These are phyloP conservation scores for Ylistrum balloti DNA, from an alignment of 1,140 invertebrate genomes.

Conservation along the genomic window DNA sequence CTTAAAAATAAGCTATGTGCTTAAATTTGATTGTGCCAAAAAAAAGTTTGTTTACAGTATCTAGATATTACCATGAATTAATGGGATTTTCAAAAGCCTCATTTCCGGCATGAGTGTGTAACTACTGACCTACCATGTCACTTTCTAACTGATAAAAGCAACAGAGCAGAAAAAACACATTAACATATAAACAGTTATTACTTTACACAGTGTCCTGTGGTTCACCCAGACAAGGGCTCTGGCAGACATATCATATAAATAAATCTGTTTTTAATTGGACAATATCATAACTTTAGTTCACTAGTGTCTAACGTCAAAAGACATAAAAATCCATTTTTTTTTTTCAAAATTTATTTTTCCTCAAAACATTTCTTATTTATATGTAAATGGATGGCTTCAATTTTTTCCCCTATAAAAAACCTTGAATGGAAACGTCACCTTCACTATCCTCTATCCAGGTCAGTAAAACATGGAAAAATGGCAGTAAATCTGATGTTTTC, in stretches of 20 bases:
- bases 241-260: not conserved
- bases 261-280: constrained; percentile 10
- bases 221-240: not conserved
- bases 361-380: not conserved
- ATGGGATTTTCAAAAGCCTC: not conserved
- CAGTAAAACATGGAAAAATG: not conserved
- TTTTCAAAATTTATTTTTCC: not conserved
- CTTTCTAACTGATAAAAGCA: constrained; percentile 19
- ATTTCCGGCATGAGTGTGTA: not conserved
- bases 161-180: constrained; percentile 24
- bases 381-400: not conserved
- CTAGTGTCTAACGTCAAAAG: not conserved
- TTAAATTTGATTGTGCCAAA: too few species aligned
- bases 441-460: not conserved
- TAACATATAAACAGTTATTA: not conserved
- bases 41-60: too few species aligned
- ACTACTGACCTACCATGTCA: not conserved
- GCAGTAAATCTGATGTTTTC: not conserved
- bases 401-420: too few species aligned
- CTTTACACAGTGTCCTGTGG: not conserved
- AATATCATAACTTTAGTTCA: not conserved
- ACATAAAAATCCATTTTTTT: not conserved
- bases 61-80: not conserved
- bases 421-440: not conserved
- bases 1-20: too few species aligned